Evolutionary conservation across 2,113 vertebrate genomes (phyloP), one percentile per base, ranked within the genome.

Genomic region (Coracopsis vasa): DNA sequence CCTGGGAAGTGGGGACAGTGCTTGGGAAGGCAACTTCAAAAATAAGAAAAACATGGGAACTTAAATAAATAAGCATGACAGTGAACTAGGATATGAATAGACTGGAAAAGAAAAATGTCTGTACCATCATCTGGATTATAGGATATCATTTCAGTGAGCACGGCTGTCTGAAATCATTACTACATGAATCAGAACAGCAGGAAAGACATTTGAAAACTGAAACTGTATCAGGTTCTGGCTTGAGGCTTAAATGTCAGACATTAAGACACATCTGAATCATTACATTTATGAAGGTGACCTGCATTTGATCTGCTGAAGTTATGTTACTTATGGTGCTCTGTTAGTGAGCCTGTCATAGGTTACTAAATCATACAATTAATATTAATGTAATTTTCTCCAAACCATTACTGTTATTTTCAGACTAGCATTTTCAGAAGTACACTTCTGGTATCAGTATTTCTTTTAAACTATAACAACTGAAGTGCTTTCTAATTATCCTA

Each of bases 11-110:
- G 94, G 96, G 88, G 95, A 95, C 92, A 96, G 96, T 94, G 90
- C 97, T 92, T 94, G 92, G 89, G 97, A 97, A 97, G 98, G 96
- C 93, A 95, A 97, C 97, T 98, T 98, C 91, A 97, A 96, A 97
- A 96, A 97, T 85, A 93, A 98, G 92, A 97, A 84, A 86, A 92
- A 79, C 91, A 95, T 23, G 91, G 86, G 80, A 80, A 91, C 94
- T 92, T 33, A 94, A 94, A 95, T 70, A 93, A 79, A 72, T 90
- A 86, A 95, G 51, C 94, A 96, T 42, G 82, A 90, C 11, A 86
- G 50, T 95, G 83, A 83, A 72, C 50, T 80, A 91, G 73, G 48
- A 54, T 90, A 90, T 41, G 66, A 92, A 44, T 41, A 90, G 70
- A 72, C n/a, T 75, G 42, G 42, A 88, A 60, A 90, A 70, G n/a